Evolutionary conservation across 1,140 invertebrate species (phyloP), one percentile per base, ranked within the genome.

Genomic region (Linepithema humile): DNA sequence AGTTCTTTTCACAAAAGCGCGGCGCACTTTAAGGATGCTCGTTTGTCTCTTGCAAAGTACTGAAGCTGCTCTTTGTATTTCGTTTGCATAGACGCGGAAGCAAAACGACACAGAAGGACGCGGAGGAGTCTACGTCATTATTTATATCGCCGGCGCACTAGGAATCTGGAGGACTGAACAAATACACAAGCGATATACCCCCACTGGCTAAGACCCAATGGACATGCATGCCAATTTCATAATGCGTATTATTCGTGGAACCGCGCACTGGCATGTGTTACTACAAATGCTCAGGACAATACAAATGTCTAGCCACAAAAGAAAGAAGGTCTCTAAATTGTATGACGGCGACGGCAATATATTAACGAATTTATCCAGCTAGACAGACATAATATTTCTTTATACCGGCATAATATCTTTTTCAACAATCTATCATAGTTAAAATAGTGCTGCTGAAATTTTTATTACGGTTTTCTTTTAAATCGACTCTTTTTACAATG

Each of bases 151-250:
- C 57, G 12, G 15, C 73, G 29, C 40, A 23, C 73, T 40, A 32
- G 57, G n/a, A 77, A 77, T 64, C 17, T 43, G 65, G 0, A 20
- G n/a, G 23, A 73, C 53, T 55, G 35, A 74, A 29, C 53, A 74
- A 60, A 57, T 12, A 57, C 32, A 23, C 45, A 20, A 72, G 20
- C 29, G 70, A 73, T 59, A 73, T 35, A 74, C 20, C 53, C n/a
- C 43, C 40, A 62, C 57, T 77, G 73, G 73, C 73, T n/a, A 4
- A 1, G 40, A 5, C 59, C 73, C 73, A 77, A 48, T 77, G 12
- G n/a, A 65, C 59, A 40, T 12, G 57, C 57, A 20, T 77, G 57
- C 73, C 73, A 77, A 77, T 77, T 77, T 77, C 20, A 40, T 77
- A 48, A 77, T 64, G 59, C 55, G 40, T 75, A 75, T 75, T 75